Base-by-base conservation (phyloP, 2,888 invertebrate species). In the Dynastes hyllus region DNA sequence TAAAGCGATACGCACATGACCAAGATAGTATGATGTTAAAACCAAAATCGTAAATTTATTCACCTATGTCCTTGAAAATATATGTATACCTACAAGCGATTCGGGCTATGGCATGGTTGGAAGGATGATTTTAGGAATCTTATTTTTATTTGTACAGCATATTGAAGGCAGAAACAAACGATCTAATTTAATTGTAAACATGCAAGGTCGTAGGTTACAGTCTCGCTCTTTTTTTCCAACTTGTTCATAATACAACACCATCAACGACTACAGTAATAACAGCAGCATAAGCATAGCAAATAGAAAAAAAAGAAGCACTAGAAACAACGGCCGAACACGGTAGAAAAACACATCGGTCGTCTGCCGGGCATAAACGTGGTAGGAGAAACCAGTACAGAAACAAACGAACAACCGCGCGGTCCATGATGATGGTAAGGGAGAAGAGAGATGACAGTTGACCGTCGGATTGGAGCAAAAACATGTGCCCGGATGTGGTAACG, bases 401-500 rank as follows among this genome's bases (percentile, higher is more conserved):
- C 61, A 73, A 40, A 73, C 40, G 16, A 61, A 73, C 58, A 73
- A 73, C 73, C n/a, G 61, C 55, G 61, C 40, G 61, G 61, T 61
- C 22, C 58, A 65, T 66, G 51, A 50, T 63, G 69, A 65, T 53
- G 67, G 55, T 55, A 67, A 40, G 32, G 76, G 79, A 67, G 70
- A 76, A 71, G 77, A 55, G 76, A 77, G 70, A 69, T 71, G 77
- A 79, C 79, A 77, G 77, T 77, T 79, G 79, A 79, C 79, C 67
- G 77, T 66, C 77, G 79, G 79, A 70, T 78, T 83, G 81, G 82
- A 82, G 84, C 83, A 86, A 86, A 86, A 86, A 86, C 86, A 85
- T 86, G 84, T 85, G 85, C 83, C 85, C 85, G 86, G 86, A 86
- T 86, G 86, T 85, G 86, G 86, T 85, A 83, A 82, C 73, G 86